phyloP scores from a whole-genome alignment of 2,113 vertebrate genomes.

The Gopherus evgoodei region DNA sequence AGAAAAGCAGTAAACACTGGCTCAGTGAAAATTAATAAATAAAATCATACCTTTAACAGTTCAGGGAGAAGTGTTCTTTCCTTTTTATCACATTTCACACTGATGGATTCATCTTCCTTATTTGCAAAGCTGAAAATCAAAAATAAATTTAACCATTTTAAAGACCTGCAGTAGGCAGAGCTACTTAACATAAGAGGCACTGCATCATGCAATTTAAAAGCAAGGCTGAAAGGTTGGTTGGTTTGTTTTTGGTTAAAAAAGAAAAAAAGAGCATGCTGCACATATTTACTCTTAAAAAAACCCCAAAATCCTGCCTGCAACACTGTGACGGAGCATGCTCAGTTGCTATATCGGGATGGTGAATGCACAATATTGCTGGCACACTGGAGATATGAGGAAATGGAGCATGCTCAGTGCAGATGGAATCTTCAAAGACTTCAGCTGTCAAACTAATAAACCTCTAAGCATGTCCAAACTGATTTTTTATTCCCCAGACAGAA shows the following conservation, averaged over 20 bases:
- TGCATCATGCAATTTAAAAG: neutral
- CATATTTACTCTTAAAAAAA: neutral
- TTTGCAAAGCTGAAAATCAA: constrained; percentile 82
- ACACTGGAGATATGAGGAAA: neutral
- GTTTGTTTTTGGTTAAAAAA: neutral
- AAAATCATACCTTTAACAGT: constrained; percentile 76
- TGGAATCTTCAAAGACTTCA: neutral
- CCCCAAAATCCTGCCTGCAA: accelerated
- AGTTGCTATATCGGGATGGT: neutral
- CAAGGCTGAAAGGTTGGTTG: neutral
- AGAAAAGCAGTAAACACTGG: constrained; percentile 2
- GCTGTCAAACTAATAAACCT: neutral
- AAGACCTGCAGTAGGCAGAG: constrained; percentile 27
- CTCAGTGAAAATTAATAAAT: constrained; percentile 21
- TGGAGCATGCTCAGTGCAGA: neutral
- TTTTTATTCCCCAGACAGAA: neutral
- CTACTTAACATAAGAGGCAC: neutral
- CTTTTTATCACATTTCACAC: constrained; percentile 69
- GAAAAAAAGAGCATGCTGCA: neutral
- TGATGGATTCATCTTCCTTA: constrained; percentile 73
- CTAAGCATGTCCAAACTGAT: neutral
- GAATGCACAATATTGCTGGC: neutral
- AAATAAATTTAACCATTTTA: constrained; percentile 11
- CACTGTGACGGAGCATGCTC: neutral
- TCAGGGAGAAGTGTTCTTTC: constrained; percentile 74